Conservation (phyloP, 1,140 invertebrate species). For the Coenobita brevimanus region DNA sequence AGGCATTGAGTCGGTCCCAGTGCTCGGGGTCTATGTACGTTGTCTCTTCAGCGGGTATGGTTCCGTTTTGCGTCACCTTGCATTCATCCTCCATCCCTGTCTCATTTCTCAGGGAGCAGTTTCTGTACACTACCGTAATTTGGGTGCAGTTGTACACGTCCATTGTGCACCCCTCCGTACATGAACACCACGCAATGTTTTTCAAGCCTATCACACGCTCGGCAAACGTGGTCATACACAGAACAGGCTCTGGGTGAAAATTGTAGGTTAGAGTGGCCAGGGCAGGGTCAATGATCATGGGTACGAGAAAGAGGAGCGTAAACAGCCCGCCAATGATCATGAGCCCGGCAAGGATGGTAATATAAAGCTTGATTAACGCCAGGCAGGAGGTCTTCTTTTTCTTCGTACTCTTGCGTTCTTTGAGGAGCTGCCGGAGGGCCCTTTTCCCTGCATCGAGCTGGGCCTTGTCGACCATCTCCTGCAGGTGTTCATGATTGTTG, state of each 20-base stretch:
- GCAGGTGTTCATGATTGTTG: background rate
- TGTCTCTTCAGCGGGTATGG: background rate
- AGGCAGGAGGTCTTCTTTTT: slow-evolving; percentile 45
- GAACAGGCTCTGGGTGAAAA: slow-evolving; percentile 86
- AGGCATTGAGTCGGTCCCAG: slow-evolving; percentile 64
- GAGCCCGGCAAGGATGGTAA: slow-evolving; percentile 90
- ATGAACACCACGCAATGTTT: slow-evolving; percentile 91
- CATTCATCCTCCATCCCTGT: background rate
- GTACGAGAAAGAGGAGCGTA: slow-evolving; percentile 90
- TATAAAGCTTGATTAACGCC: slow-evolving; percentile 51
- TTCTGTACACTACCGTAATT: slow-evolving; percentile 84
- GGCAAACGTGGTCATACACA: slow-evolving; percentile 79
- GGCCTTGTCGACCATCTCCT: background rate
- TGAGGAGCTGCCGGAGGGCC: slow-evolving; percentile 62
- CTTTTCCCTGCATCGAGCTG: slow-evolving; percentile 61
- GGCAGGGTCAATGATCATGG: slow-evolving; percentile 91
- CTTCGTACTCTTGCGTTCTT: slow-evolving; percentile 57
- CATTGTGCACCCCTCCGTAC: slow-evolving; percentile 87
- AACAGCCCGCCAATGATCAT: slow-evolving; percentile 89
- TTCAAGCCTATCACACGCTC: slow-evolving; percentile 83
- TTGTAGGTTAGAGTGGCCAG: slow-evolving; percentile 90
- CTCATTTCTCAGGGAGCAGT: slow-evolving; percentile 19
- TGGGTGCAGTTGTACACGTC: slow-evolving; percentile 79
- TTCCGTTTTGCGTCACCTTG: background rate
- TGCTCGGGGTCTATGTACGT: slow-evolving; percentile 50